phyloP scores from a whole-genome alignment of 2,797 vertebrate species.

The Psittacula echo region DNA sequence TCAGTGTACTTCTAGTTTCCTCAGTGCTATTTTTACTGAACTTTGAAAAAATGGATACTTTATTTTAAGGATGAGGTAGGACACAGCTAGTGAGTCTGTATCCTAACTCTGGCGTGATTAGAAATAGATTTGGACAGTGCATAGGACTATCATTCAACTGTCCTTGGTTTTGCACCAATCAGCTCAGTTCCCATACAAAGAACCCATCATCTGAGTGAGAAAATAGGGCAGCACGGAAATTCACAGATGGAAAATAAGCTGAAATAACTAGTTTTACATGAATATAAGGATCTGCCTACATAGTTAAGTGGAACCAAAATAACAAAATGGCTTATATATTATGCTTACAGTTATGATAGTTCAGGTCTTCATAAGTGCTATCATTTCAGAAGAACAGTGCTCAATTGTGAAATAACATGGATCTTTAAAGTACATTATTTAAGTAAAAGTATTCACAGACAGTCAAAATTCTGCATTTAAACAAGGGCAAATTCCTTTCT shows the following conservation, averaged over 20 bases:
- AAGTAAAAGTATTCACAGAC: neutral
- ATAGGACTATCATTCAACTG: conserved; percentile 14
- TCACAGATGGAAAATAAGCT: conserved; percentile 12
- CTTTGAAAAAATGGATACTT: neutral
- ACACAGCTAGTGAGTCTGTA: neutral
- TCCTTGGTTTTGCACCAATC: conserved; percentile 47
- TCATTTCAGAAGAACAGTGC: conserved; percentile 12
- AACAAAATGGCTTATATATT: conserved; percentile 8
- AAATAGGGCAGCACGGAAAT: conserved; percentile 47
- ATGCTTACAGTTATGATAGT: neutral
- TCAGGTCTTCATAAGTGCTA: neutral
- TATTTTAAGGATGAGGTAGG: conserved; percentile 5
- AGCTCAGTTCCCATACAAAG: neutral
- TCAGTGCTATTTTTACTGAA: neutral
- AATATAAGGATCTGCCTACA: conserved; percentile 9
- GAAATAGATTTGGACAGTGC: conserved; percentile 34
- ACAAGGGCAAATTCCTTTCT: conserved; percentile 11
- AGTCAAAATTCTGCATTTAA: neutral
- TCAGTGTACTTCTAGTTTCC: neutral
- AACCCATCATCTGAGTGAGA: neutral
- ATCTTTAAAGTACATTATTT: neutral
- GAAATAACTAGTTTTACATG: neutral
- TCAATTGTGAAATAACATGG: neutral
- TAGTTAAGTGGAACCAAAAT: conserved; percentile 48
- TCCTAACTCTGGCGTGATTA: conserved; percentile 5